These are phyloP conservation scores for Mya arenaria DNA, from an alignment of 1,140 invertebrate genomes.

Conservation along the genomic window DNA sequence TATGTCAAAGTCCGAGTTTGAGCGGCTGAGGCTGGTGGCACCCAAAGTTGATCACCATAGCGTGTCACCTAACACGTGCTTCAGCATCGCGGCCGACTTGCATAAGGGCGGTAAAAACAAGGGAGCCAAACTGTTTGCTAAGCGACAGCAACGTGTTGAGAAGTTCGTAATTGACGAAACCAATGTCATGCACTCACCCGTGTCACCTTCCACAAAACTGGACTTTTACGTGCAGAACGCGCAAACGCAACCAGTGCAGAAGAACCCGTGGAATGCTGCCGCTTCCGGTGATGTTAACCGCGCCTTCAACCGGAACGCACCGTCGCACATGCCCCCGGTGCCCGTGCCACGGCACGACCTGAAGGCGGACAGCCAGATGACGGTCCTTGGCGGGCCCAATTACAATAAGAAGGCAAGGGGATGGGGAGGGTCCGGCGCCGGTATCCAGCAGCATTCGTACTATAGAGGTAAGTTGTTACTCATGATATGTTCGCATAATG, in stretches of 20 bases:
- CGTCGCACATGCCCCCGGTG: slow-evolving; percentile 7
- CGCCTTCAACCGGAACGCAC: slow-evolving; percentile 83
- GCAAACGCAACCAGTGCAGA: slow-evolving; percentile 83
- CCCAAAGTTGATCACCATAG: slow-evolving; percentile 66
- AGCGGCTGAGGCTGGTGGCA: slow-evolving; percentile 61
- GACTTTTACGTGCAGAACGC: slow-evolving; percentile 79
- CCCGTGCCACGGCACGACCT: slow-evolving; percentile 50
- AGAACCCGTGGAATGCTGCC: slow-evolving; percentile 89
- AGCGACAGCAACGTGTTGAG: slow-evolving; percentile 91
- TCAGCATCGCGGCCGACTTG: slow-evolving; percentile 69
- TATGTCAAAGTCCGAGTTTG: slow-evolving; percentile 69
- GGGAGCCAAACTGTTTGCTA: slow-evolving; percentile 93
- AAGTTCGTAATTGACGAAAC: slow-evolving; percentile 93
- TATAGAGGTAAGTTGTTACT: slow-evolving; percentile 50
- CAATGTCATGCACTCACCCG: slow-evolving; percentile 71
- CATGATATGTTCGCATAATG: too few species aligned
- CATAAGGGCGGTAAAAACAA: slow-evolving; percentile 68
- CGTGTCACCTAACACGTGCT: slow-evolving; percentile 68
- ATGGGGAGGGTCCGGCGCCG: slow-evolving; percentile 56
- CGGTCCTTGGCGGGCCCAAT: slow-evolving; percentile 60
- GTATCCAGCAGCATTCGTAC: slow-evolving; percentile 43
- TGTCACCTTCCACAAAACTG: slow-evolving; percentile 59
- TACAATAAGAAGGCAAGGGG: slow-evolving; percentile 70
- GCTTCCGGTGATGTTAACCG: slow-evolving; percentile 86
- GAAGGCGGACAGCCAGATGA: slow-evolving; percentile 16